Base-by-base conservation (phyloP, 64 coral and sea anemone species). In the Pocillopora verrucosa region DNA sequence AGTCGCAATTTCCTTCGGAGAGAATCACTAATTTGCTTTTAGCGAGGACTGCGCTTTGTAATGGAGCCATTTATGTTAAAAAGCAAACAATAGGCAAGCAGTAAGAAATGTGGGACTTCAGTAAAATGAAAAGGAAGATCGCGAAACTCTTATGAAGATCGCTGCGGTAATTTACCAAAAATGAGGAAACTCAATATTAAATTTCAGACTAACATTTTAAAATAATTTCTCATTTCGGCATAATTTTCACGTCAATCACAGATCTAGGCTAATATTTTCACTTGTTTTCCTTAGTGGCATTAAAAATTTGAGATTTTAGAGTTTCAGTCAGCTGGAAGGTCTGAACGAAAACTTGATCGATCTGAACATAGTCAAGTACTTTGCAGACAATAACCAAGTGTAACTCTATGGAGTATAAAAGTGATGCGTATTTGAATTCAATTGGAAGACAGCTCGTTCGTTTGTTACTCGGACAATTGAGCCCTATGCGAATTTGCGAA, bases 21-120 rank as follows among this genome's bases (percentile, higher is more conserved):
- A 69, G 37, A 77, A 77, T 77, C 13, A 16, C 76, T 79, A 79
- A 79, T 79, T 79, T 79, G 56, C 56, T 79, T 79, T 26, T n/a
- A 59, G 51, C 20, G 3, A 11, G 51, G 22, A 79, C 26, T 59
- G 13, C 10, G 12, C 17, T 79, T 79, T n/a, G 76, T 59, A 26
- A 56, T 58, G 20, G 26, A 19, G 14, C 35, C 75, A 77, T 77
- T 51, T 13, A 26, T 19, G 56, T 10, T 59, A n/a, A n/a, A 16
- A 77, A 58, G n/a, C 76, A 79, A 79, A 79, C 56, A 79, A n/a
- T 24, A 59, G 56, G 24, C 3, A 24, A 60, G 22, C 10, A 6
- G 30, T 6, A 57, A 13, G 20, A 25, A 77, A 37, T 76, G 41
- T 76, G 11, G 36, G 14, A 15, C 6, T 76, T 58, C 51, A 22